Evolutionary conservation across 2,888 invertebrate genomes (phyloP), one percentile per base, ranked within the genome.

Genomic region (Aporophyla lueneburgensis): DNA sequence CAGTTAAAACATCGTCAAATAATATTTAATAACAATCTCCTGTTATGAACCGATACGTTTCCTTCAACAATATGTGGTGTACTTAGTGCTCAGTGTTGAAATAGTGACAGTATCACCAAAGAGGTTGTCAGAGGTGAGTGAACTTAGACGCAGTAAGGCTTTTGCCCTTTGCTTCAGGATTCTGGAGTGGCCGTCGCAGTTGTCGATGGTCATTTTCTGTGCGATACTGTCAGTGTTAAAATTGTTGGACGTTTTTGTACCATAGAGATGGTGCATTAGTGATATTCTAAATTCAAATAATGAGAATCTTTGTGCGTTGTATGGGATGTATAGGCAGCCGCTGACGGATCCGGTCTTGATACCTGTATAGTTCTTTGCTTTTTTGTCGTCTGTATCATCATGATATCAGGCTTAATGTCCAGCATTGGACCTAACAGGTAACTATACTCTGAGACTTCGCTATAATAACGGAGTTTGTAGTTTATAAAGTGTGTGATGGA

Each of bases 21-120:
- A 93, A 90, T 93, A 94, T 94, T 93, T 92, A 92, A 93, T 91
- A 94, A 94, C 93, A 94, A 91, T 93, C 91, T 89, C 80, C 84
- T 92, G 93, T 93, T 93, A 69, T 92, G 91, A 85, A 89, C 81
- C 88, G 84, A 89, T 85, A 87, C 86, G 88, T 91, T 84, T 84
- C 66, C 74, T 83, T 70, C 49, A 89, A 92, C 88, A 92, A 92
- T 88, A 91, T 74, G 84, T 85, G 83, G 85, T 89, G 86, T 87
- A 82, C 62, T 86, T 88, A 88, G 89, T 91, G 89, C 77, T 81
- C 77, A 86, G 91, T 88, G 91, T 88, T 74, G 51, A 56, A 68
- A 54, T 88, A 92, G 93, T 92, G 93, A 85, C 87, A 91, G 91
- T 91, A 89, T 86, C 66, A 76, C 67, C 74, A 83, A 84, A 78